Percentiles rank a stretch among this genome's conserved stretches.
Conservation (phyloP, 2,797 vertebrate genomes). For the Pteropus rufus region DNA sequence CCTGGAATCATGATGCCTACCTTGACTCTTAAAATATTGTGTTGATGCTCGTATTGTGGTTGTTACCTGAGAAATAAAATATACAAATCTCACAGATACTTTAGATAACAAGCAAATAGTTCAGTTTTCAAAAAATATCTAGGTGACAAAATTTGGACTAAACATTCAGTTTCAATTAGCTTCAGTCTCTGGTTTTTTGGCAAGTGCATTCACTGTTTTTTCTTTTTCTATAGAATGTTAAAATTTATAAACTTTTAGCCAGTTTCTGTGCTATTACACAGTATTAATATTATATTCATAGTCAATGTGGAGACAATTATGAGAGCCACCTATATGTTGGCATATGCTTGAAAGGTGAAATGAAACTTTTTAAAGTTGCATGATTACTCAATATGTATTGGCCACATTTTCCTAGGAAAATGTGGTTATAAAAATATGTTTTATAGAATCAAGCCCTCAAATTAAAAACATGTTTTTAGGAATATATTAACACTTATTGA, state of each 20-base stretch:
- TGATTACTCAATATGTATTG: neutral
- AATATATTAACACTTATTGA: slow-evolving; percentile 47
- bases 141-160: neutral
- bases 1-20: neutral
- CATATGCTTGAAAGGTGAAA: slow-evolving; percentile 19
- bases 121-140: too few species aligned
- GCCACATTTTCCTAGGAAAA: slow-evolving; percentile 49
- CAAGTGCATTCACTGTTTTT: neutral
- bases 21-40: neutral
- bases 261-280: neutral
- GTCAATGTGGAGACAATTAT: slow-evolving; percentile 53
- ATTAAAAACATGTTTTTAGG: slow-evolving; percentile 61
- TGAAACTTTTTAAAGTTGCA: slow-evolving; percentile 39
- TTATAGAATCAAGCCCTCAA: slow-evolving; percentile 45
- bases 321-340: slow-evolving; percentile 1
- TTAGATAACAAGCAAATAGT: neutral
- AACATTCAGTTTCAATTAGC: neutral
- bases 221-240: slow-evolving; percentile 5
- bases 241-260: slow-evolving; percentile 32
- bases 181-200: neutral
- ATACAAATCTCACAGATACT: neutral
- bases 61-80: neutral
- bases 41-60: neutral
- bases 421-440: slow-evolving; percentile 42
- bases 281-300: slow-evolving; percentile 7